Evolutionary conservation across 92 coral and sea anemone genomes (phyloP).

Genomic region (Umimayanthus kanabou): DNA sequence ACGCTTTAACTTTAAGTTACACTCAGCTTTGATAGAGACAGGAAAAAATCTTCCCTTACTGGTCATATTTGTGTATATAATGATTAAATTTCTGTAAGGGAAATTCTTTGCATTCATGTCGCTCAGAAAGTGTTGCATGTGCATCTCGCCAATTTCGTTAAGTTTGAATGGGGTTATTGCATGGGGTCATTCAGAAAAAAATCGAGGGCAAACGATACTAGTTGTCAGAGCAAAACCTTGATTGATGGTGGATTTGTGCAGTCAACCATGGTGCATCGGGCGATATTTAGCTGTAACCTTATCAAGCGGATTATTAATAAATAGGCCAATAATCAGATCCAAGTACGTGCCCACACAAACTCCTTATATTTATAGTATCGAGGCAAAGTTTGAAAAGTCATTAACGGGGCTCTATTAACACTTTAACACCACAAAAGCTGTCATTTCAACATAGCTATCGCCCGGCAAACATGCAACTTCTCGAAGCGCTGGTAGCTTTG

Average conservation of each 20-base stretch:
- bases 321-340: constrained; percentile 12
- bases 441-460: constrained; percentile 8
- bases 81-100: not conserved
- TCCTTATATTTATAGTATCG: constrained; percentile 31
- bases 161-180: constrained; percentile 26
- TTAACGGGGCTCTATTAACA: constrained; percentile 29
- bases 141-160: not conserved
- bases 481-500: constrained; percentile 27
- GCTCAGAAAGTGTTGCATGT: constrained; percentile 4
- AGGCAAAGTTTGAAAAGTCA: not conserved
- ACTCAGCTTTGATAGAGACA: not conserved
- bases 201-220: not conserved
- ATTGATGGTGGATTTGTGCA: constrained; percentile 25
- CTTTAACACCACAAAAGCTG: constrained; percentile 2
- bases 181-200: constrained; percentile 17
- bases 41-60: not conserved
- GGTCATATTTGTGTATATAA: not conserved
- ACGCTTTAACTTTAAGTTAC: not conserved
- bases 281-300: constrained; percentile 8
- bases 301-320: constrained; percentile 34
- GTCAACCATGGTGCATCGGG: not conserved
- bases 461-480: constrained; percentile 36
- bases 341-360: constrained; percentile 15
- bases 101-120: not conserved
- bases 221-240: constrained; percentile 3